Base-by-base conservation (phyloP, 2,113 vertebrate genomes). In the Carollia perspicillata region DNA sequence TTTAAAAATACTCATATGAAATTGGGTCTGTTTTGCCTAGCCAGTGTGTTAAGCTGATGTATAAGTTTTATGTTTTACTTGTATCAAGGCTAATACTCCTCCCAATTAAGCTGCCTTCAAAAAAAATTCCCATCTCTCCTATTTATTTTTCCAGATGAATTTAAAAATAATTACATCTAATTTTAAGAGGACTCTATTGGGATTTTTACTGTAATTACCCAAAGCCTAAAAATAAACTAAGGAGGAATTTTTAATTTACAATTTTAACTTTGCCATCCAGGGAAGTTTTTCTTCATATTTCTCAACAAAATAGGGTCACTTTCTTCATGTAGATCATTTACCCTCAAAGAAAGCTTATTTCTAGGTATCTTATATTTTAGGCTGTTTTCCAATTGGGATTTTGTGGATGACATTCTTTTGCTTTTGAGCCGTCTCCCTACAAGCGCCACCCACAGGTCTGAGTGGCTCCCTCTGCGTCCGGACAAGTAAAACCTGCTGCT, bases 141-240 rank as follows among this genome's bases (percentile, higher is more conserved):
- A 33, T 92, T 89, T 94, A 83, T 86, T 87, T 75, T 81, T 90
- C 51, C 11, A 44, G 91, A 65, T 86, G 60, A 89, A 92, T 71
- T 95, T 63, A 65, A 14, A 91, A 93, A 68, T 90, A 95, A 85
- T 81, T 53, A 51, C 72, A 77, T 86, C 14, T 40, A 72, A 77
- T 78, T 78, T 53, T 95, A 89, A 86, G 89, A 71, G 20, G 44
- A 72, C 40, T 91, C 53, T 71, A 33, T n/a, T 81, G 84, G 71
- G 87, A 96, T 81, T 92, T 89, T 95, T 26, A 65, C 72, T 86
- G 60, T 78, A 83, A 92, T 89, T 77, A 95, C 18, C 77, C 1
- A 4, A 92, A 71, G 44, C 35, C 71, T 80, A n/a, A 92, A 96
- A 86, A 75, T 86, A 89, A 84, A 93, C 58, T 63, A 94, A 77